Evolutionary conservation across 2,888 invertebrate genomes (phyloP), one percentile per base, ranked within the genome.

Genomic region (Caenorhabditis parvicauda): DNA sequence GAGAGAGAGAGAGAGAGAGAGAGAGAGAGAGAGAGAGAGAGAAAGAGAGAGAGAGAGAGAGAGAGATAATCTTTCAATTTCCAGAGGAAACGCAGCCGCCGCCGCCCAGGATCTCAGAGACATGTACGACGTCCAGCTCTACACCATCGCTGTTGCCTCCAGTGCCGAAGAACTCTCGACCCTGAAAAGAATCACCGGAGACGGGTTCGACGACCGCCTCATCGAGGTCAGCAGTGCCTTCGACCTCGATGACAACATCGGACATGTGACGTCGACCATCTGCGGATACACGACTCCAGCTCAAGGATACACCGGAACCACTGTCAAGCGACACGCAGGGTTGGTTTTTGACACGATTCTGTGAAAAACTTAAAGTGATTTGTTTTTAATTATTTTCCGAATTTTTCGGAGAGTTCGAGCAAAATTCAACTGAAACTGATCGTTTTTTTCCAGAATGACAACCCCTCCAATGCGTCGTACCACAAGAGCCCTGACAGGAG

Each of bases 21-120:
- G n/a, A n/a, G 37, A 32, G 47, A 21, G n/a, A n/a, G n/a, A n/a
- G n/a, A n/a, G n/a, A n/a, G n/a, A n/a, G n/a, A n/a, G 5, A 51
- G 42, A 42, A 14, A 17, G 6, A 9, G 38, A n/a, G n/a, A n/a
- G n/a, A n/a, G n/a, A n/a, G n/a, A n/a, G n/a, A n/a, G n/a, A n/a
- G n/a, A n/a, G n/a, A n/a, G 3, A 38, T 19, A 32, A 38, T 48
- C 25, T 28, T 29, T 22, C 22, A n/a, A 17, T 17, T 5, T 69
- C 48, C 44, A 76, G 77, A 47, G 79, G 79, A 54, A 79, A 79
- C 44, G 79, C 79, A 6, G 77, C 76, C 3, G 59, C 60, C 5
- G 70, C 71, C 17, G 77, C 77, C 1, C 64, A 71, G n/a, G 77
- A 80, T 35, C 67, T 79, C 6, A 66, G 79, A 21, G 69, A 78